Evolutionary conservation across 2,888 invertebrate species (phyloP), one percentile per base, ranked within the genome.

Genomic region (Theodoxus fluviatilis): DNA sequence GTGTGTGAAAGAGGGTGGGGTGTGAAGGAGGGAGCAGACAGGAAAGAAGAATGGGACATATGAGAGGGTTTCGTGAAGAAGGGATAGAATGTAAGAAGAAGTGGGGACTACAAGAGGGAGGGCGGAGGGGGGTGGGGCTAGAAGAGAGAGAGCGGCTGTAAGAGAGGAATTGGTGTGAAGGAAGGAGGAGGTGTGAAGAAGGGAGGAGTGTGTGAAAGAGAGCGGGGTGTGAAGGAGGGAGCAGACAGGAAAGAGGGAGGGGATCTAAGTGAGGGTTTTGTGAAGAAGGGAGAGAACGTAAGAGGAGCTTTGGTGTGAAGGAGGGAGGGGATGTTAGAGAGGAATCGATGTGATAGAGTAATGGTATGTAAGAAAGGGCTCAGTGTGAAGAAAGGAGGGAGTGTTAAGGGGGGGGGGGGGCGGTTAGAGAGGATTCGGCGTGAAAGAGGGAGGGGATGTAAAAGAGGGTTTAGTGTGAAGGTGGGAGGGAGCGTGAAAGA

Each of bases 231-330:
- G 43, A 15, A 43, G 43, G 15, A 15, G 43, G 43, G 43, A 37
- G 25, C 35, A 38, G 33, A 37, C 22, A 22, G 35, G 7, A 31
- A 49, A 47, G 12, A 15, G 9, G 40, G 25, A 31, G 12, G 31
- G 3, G 40, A 33, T 38, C 3, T 43, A 12, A 22, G 7, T 25
- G 43, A 43, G 43, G 37, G 43, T 38, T 40, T 40, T 38, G 35
- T 28, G 65, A 65, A 65, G 47, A 43, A 65, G 47, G 35, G 35
- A 35, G 43, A 65, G 65, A 65, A 43, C 28, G 43, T 28, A 35
- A 43, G 43, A 43, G 43, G 43, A 35, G 43, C 38, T 38, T 28
- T 28, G 47, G 35, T 2, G 65, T 28, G 43, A 43, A 65, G 2
- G 65, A 65, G 35, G 65, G 15, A 43, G 2, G 65, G 35, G 43